A percentile compares a stretch with the other conserved stretches of the same genome.
These are phyloP conservation scores for Pediacus dermestoides DNA, from an alignment of 2,888 invertebrate genomes.

Conservation along the genomic window DNA sequence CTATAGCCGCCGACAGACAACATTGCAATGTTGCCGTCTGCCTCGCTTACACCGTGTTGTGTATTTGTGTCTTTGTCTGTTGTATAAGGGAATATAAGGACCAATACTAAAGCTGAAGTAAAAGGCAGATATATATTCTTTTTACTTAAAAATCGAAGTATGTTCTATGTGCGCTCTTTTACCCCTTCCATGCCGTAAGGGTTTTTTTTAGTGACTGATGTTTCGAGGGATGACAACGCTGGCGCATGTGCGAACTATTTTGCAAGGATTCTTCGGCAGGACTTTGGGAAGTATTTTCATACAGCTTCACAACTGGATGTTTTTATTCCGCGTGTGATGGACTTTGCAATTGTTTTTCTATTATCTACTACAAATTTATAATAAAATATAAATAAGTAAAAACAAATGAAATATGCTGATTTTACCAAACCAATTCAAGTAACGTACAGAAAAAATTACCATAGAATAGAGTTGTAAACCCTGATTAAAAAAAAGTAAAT, in stretches of 20 bases:
- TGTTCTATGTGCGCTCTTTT: constrained; percentile 39
- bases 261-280: constrained; percentile 8
- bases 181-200: constrained; percentile 41
- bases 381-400: too few relatives aligned
- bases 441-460: too few relatives aligned
- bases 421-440: too few relatives aligned
- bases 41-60: constrained; percentile 15
- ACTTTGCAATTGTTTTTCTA: too few relatives aligned
- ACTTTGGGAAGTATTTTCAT: constrained; percentile 9
- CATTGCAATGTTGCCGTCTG: constrained; percentile 9
- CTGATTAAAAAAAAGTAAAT: too few relatives aligned
- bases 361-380: too few relatives aligned
- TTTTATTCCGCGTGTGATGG: not conserved
- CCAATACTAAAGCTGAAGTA: constrained; percentile 39
- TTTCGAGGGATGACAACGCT: constrained; percentile 36
- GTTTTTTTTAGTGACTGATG: constrained; percentile 44
- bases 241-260: constrained; percentile 37
- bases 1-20: constrained; percentile 34
- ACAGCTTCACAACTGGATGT: not conserved
- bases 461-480: too few relatives aligned
- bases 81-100: constrained; percentile 26
- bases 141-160: constrained; percentile 51
- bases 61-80: not conserved
- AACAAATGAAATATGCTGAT: too few relatives aligned
- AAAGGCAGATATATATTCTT: constrained; percentile 50